Evolutionary conservation across 2,888 invertebrate genomes (phyloP), one percentile per base, ranked within the genome.

Genomic region (Caradrina clavipalpis): DNA sequence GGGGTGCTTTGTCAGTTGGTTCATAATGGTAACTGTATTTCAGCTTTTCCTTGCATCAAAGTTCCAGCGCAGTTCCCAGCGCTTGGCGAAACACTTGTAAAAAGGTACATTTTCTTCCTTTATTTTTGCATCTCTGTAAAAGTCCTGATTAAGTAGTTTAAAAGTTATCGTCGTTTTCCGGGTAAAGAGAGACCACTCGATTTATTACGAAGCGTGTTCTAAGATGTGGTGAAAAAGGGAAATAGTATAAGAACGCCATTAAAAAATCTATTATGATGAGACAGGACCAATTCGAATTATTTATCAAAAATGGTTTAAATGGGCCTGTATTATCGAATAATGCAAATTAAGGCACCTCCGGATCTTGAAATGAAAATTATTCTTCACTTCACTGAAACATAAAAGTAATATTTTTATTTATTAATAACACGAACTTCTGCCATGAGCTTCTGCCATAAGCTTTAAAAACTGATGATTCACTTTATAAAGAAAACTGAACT

Each of bases 1-100:
- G 21, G 19, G 17, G 22, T 22, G 13, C 10, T 64, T 47, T 19
- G 15, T 54, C 13, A 39, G 13, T 47, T 54, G 10, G 1, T 35
- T 47, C 8, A 35, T 42, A 21, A 45, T 10, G 21, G 42, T 47
- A 11, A 35, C 45, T 54, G 19, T 47, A 7, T 22, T 54, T 49
- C 21, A 42, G n/a, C 15, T n/a, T 68, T 55, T 47, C 2, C 15
- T n/a, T 19, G 56, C 19, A 49, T 15, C 26, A n/a, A 47, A 51
- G 10, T 49, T 26, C 11, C 21, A 10, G n/a, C n/a, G n/a, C n/a
- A n/a, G n/a, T n/a, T 54, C 15, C 10, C 7, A 21, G 21, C 31
- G 21, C 42, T 56, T 42, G 7, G 21, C 13, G 6, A 42, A n/a
- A n/a, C 6, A 11, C 26, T 69, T 54, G n/a, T 53, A 58, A 67